Evolutionary conservation across 2,888 invertebrate genomes (phyloP).

Genomic region (Deroplatys truncata): DNA sequence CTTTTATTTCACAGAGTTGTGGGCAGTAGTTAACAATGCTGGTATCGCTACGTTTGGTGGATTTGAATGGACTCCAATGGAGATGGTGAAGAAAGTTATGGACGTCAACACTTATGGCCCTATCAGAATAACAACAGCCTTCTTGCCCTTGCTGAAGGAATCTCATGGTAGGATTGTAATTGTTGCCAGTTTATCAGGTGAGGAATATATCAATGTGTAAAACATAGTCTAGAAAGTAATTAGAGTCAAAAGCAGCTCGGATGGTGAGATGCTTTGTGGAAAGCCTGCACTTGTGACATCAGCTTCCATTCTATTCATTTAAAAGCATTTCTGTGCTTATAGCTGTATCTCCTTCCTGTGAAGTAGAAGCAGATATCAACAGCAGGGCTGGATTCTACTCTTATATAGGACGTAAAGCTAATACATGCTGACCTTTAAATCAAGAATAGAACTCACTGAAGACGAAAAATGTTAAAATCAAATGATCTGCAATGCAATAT

Average conservation of each 20-base stretch:
- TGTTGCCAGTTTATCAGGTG: conserved; percentile 40
- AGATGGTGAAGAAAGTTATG: conserved; percentile 40
- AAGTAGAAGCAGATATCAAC: no score
- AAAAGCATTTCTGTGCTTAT: neutral
- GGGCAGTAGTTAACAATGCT: conserved; percentile 51
- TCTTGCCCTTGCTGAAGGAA: conserved; percentile 38
- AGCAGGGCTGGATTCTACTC: no score
- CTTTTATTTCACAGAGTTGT: conserved; percentile 39
- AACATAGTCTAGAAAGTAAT: neutral
- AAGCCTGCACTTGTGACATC: neutral
- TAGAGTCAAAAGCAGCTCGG: neutral
- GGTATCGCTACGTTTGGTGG: conserved; percentile 46
- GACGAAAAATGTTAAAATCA: no score
- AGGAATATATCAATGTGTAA: neutral
- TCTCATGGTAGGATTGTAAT: conserved; percentile 38
- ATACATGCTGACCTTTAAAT: no score
- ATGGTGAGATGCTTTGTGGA: neutral
- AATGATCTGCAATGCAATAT: no score
- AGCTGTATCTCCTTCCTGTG: no score
- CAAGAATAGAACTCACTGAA: no score
- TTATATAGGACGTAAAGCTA: no score
- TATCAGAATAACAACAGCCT: conserved; percentile 39
- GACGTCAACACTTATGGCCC: conserved; percentile 40
- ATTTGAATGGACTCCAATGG: conserved; percentile 47
- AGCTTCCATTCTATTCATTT: neutral